Conservation (phyloP, 2,888 invertebrate species). For the Metallyticus violacea region DNA sequence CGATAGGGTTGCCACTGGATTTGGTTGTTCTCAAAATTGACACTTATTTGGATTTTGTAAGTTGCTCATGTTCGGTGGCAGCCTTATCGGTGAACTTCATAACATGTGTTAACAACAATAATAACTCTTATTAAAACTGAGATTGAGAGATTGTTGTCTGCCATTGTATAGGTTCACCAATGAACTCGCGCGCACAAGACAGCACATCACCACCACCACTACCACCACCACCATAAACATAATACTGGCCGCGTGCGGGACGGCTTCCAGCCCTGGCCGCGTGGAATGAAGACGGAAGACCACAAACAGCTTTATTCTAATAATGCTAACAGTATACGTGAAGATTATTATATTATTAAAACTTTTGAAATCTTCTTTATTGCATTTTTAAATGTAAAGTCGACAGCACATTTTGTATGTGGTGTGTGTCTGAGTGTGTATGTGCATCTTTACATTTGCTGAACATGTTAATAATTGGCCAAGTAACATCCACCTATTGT, state of each 20-base stretch:
- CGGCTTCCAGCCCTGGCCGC: not conserved
- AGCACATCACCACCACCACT: conserved; percentile 5
- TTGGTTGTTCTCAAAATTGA: not conserved
- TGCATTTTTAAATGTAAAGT: not conserved
- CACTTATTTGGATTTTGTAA: not conserved
- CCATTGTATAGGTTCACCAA: conserved; percentile 23
- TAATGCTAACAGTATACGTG: conserved; percentile 26
- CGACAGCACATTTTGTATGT: conserved; percentile 3
- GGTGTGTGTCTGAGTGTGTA: not conserved
- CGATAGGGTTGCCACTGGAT: not conserved
- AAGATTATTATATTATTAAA: conserved; percentile 12
- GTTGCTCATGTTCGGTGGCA: too few species aligned
- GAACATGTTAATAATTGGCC: not conserved
- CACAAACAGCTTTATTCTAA: not conserved
- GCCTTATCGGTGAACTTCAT: not conserved
- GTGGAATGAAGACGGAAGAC: not conserved
- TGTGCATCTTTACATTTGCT: not conserved
- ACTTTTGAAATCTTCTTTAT: not conserved
- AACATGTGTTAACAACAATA: not conserved
- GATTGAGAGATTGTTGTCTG: too few species aligned
- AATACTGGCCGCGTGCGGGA: not conserved
- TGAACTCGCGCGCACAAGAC: conserved; percentile 2
- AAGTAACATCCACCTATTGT: not conserved
- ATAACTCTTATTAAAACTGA: not conserved
- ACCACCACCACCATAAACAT: not conserved